Conservation (phyloP, 2,888 invertebrate species). For the Cerceris ruficornis region DNA sequence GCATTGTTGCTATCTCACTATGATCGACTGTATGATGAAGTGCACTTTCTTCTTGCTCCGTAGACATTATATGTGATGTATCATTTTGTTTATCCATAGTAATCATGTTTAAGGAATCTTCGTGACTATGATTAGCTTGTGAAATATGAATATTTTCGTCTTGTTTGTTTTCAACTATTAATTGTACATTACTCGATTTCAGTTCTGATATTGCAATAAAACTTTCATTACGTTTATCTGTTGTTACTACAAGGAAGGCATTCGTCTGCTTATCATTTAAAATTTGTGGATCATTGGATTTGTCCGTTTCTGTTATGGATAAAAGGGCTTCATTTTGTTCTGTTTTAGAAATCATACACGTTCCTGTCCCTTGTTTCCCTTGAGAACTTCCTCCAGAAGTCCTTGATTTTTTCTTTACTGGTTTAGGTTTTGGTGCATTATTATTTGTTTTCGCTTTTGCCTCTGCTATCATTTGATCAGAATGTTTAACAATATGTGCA, state of each 20-base stretch:
- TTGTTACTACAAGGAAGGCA: slow-evolving; percentile 63
- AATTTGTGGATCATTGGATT: slow-evolving; percentile 57
- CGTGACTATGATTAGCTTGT: slow-evolving; percentile 41
- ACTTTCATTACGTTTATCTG: slow-evolving; percentile 55
- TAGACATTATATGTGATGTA: slow-evolving; percentile 18
- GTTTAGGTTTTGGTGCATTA: slow-evolving; percentile 64
- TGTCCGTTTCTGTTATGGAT: slow-evolving; percentile 64
- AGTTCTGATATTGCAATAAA: slow-evolving; percentile 59
- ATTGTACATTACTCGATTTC: slow-evolving; percentile 58
- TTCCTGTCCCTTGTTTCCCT: slow-evolving; percentile 39
- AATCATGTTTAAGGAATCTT: slow-evolving; percentile 58
- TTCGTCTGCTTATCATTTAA: slow-evolving; percentile 54
- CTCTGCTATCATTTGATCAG: slow-evolving; percentile 82
- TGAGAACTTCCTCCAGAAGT: slow-evolving; percentile 21
- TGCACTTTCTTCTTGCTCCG: slow-evolving; percentile 42
- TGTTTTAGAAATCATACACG: slow-evolving; percentile 48
- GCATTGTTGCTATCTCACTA: slow-evolving; percentile 67
- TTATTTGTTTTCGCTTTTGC: slow-evolving; percentile 79
- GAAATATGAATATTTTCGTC: slow-evolving; percentile 52
- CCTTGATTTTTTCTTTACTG: slow-evolving; percentile 67
- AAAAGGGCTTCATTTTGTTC: slow-evolving; percentile 70
- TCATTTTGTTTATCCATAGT: slow-evolving; percentile 55
- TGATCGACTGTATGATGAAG: slow-evolving; percentile 51
- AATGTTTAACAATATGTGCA: slow-evolving; percentile 83
- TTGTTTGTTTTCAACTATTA: slow-evolving; percentile 56